phyloP scores from a whole-genome alignment of 2,113 vertebrate species.

The Phylloscopus whistleri region DNA sequence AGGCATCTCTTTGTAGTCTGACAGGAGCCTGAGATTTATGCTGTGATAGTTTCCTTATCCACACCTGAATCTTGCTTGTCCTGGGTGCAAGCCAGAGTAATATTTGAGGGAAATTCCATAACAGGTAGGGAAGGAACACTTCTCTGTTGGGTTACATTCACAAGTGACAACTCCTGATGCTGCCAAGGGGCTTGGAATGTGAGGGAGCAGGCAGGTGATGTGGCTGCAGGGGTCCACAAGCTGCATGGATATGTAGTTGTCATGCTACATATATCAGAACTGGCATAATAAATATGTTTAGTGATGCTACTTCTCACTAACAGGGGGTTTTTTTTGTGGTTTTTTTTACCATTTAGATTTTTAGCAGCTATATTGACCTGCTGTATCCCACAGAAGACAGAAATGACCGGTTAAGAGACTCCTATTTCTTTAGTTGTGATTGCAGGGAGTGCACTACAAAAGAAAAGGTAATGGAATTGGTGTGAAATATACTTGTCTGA shows the following conservation, averaged over 20 bases:
- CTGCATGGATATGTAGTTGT: background rate
- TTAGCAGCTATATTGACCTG: conserved; percentile 95
- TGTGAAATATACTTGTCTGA: background rate
- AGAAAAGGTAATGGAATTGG: conserved; percentile 75
- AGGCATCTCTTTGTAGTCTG: conserved; percentile 36
- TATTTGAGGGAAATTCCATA: conserved; percentile 28
- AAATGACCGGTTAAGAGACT: conserved; percentile 84
- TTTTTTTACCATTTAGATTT: conserved; percentile 73
- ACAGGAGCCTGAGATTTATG: conserved; percentile 19
- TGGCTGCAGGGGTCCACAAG: background rate
- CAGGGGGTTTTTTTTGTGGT: background rate
- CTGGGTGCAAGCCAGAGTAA: conserved; percentile 23
- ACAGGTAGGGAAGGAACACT: background rate
- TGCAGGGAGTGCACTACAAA: conserved; percentile 86
- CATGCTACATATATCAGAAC: background rate
- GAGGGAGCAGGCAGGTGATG: background rate
- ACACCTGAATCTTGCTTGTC: conserved; percentile 45
- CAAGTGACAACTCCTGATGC: background rate
- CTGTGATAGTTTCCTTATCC: conserved; percentile 25
- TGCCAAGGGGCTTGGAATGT: background rate
- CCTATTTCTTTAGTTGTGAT: conserved; percentile 90
- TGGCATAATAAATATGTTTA: background rate
- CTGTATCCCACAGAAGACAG: conserved; percentile 93
- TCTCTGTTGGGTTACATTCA: background rate
- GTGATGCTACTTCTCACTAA: background rate